These are phyloP conservation scores for Therioaphis trifolii DNA, from an alignment of 2,888 invertebrate genomes.

Conservation along the genomic window DNA sequence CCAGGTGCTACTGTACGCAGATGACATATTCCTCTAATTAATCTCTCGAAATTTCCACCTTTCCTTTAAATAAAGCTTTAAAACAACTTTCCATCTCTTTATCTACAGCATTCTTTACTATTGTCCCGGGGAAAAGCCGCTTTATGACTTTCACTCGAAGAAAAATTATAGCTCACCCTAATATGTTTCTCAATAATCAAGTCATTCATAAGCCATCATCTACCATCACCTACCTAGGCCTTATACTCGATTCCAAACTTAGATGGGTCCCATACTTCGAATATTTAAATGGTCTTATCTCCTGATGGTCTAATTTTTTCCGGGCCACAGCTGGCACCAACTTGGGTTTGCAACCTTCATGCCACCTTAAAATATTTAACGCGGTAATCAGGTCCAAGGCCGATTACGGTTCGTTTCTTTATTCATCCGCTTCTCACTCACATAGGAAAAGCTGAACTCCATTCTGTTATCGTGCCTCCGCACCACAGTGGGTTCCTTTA, in stretches of 20 bases:
- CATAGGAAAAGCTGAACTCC: constrained; percentile 5
- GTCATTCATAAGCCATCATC: background rate
- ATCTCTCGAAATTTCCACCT: too few species aligned
- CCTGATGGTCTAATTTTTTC: constrained; percentile 7
- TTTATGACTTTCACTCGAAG: too few species aligned
- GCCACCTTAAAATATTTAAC: background rate
- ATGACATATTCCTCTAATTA: too few species aligned
- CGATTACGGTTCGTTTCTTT: background rate
- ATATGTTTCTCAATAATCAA: background rate
- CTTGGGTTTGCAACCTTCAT: background rate
- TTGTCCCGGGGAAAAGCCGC: too few species aligned
- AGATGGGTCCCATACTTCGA: constrained; percentile 13
- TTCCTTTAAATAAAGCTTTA: too few species aligned
- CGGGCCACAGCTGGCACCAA: background rate
- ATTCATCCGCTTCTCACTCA: too few species aligned
- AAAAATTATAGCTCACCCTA: too few species aligned
- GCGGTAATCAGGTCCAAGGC: background rate
- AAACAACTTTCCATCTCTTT: too few species aligned
- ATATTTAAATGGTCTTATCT: background rate
- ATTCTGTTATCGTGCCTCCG: constrained; percentile 6
- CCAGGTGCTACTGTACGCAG: too few species aligned
- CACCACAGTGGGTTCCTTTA: background rate
- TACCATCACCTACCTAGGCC: constrained; percentile 2
- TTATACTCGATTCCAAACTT: constrained; percentile 3
- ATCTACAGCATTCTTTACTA: too few species aligned